A percentile compares a stretch with the other conserved stretches of the same genome.
These are phyloP conservation scores for Onychomys torridus DNA, from an alignment of 2,797 vertebrate genomes.

Conservation along the genomic window DNA sequence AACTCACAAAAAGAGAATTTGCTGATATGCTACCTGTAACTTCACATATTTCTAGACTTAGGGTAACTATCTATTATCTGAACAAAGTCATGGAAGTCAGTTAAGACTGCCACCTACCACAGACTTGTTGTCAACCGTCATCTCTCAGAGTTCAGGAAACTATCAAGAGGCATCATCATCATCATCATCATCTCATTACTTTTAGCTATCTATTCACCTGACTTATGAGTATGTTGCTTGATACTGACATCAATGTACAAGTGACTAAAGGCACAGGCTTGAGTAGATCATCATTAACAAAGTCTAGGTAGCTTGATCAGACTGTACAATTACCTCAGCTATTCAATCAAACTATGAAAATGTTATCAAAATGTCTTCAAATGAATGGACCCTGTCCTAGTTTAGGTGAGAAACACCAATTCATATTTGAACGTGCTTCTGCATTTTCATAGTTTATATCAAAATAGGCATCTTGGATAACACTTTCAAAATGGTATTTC, in stretches of 20 bases:
- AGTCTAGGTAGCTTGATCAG: slow-evolving; percentile 9
- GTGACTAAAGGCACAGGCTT: slow-evolving; percentile 25
- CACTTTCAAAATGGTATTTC: slow-evolving; percentile 44
- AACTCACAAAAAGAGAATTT: neutral
- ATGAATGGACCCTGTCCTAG: neutral
- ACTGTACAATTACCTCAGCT: neutral
- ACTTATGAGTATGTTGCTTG: neutral
- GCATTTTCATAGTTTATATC: slow-evolving; percentile 46
- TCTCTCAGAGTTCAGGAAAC: neutral
- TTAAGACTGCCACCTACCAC: slow-evolving; percentile 76
- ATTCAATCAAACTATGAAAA: slow-evolving; percentile 43
- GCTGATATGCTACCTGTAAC: neutral
- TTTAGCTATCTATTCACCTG: neutral
- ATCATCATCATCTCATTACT: neutral
- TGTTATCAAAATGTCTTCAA: neutral
- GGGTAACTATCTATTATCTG: neutral
- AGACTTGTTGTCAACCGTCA: slow-evolving; percentile 10
- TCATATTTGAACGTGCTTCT: neutral
- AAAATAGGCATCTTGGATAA: slow-evolving; percentile 1
- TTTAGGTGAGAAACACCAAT: neutral
- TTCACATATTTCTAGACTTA: neutral
- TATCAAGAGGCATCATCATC: neutral
- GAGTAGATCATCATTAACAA: neutral
- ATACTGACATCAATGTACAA: slow-evolving; percentile 7
- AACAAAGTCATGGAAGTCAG: slow-evolving; percentile 40